phyloP scores from a whole-genome alignment of 2,888 invertebrate species.

The Stenolophus ochropezus region DNA sequence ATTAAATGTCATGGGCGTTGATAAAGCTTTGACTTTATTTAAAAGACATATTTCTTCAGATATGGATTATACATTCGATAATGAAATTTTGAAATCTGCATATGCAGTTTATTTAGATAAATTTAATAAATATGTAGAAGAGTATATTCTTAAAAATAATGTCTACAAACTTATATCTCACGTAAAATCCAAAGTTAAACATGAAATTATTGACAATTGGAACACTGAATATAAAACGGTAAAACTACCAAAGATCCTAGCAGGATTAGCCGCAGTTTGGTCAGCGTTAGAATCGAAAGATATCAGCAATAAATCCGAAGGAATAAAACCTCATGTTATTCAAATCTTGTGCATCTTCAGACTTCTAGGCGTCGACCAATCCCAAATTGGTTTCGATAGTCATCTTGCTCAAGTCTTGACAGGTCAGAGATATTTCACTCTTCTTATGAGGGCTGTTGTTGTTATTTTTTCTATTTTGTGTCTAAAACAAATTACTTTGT shows the following conservation, averaged over 20 bases:
- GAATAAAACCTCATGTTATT: slow-evolving; percentile 15
- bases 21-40: slow-evolving; percentile 9
- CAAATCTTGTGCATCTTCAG: slow-evolving; percentile 44
- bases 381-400: background rate
- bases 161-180: background rate
- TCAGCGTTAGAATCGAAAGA: slow-evolving; percentile 31
- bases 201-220: slow-evolving; percentile 6
- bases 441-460: too few species aligned
- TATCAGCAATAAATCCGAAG: background rate
- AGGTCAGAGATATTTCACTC: too few species aligned
- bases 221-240: background rate
- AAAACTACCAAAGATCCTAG: slow-evolving; percentile 15
- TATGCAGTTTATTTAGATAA: background rate
- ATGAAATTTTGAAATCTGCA: background rate
- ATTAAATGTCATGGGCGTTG: background rate
- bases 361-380: slow-evolving; percentile 17
- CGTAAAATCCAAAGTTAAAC: background rate
- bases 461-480: too few species aligned
- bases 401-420: slow-evolving; percentile 47
- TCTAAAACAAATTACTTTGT: too few species aligned
- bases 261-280: slow-evolving; percentile 42
- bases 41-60: background rate
- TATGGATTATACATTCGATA: background rate
- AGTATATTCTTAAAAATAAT: slow-evolving; percentile 7
- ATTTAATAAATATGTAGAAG: slow-evolving; percentile 25